Base-by-base conservation (phyloP, 2,113 vertebrate genomes). In the Amazona vittata region DNA sequence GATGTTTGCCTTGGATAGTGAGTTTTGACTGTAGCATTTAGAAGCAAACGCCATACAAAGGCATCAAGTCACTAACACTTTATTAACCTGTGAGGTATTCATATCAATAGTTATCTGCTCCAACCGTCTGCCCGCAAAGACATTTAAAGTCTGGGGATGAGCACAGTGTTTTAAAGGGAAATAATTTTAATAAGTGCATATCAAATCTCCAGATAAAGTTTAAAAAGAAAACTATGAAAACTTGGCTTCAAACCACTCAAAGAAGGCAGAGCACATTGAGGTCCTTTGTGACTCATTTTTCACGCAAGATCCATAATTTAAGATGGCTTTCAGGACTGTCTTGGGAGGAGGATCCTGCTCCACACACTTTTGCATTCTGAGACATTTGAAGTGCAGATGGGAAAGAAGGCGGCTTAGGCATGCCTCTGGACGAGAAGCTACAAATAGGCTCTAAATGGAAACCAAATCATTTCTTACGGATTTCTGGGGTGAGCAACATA, bases 331-430 rank as follows among this genome's bases (percentile, higher is more conserved):
- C 65, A 67, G 60, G 53, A 29, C 46, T 93, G 60, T 8, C 84
- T 81, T 75, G 87, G 86, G 87, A 94, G 78, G 82, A 97, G 91
- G 74, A 91, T 77, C 81, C 87, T 95, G 84, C 87, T 91, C 81
- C 73, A 87, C 37, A 96, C 77, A 78, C 60, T 95, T 89, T 70
- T 82, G 41, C 69, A 68, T 87, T 84, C 65, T 25, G 84, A 95
- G 74, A 50, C 60, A 43, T 89, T 78, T 91, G 77, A 96, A 89
- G 81, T 89, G 87, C 93, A 89, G 94, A 95, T 84, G 93, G 89
- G 64, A 90, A 91, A 86, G 55, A 81, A 96, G 95, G 87, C 9
- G 39, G 84, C 69, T 94, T 22, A 91, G 83, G 80, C 80, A 12
- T 60, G 83, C 83, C 86, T 91, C 77, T 93, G 95, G 89, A 94